Evolutionary conservation across 2,797 vertebrate species (phyloP), one percentile per base, ranked within the genome.

Genomic region (Eospalax fontanierii): DNA sequence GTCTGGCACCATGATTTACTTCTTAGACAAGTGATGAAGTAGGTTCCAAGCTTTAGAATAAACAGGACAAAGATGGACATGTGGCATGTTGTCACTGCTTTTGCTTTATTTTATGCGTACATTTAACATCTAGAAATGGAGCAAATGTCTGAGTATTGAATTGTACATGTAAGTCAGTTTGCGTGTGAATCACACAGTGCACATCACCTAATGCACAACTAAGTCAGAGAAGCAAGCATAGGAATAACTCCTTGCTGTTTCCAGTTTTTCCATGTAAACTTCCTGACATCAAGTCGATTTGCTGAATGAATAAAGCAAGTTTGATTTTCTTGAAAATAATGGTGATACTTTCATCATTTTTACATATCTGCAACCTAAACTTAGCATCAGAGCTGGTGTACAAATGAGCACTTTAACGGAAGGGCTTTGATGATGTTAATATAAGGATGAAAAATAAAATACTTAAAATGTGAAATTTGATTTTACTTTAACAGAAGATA

Each of bases 391-490:
- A 87, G 6, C 43, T 80, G 11, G 33, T 43, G 28, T 63, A 54
- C 24, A 91, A 71, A 76, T 87, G 66, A 46, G 6, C 12, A 28
- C 7, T 93, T 87, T 78, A 57, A 46, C 19, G 73, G 43, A 38
- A 80, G 35, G 18, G 40, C 90, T 84, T 81, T 81, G 50, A 35
- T 94, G 54, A 57, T 89, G 22, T 35, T 68, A 24, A 78, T 88
- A 81, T 87, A 65, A 79, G 79, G 14, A 35, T 87, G 79, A 94
- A 91, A 90, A 87, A 89, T n/a, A 50, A 93, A 80, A 78, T n/a
- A 35, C 43, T 83, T 38, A 81, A 89, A 78, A 57, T 54, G 6
- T 63, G 28, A 66, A 78, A 50, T 88, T 95, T 90, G 50, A 40
- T 71, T 95, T 92, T 35, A 1, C n/a, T 95, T 94, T 86, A n/a